phyloP scores from a whole-genome alignment of 2,113 vertebrate genomes.

The Colossoma macropomum region DNA sequence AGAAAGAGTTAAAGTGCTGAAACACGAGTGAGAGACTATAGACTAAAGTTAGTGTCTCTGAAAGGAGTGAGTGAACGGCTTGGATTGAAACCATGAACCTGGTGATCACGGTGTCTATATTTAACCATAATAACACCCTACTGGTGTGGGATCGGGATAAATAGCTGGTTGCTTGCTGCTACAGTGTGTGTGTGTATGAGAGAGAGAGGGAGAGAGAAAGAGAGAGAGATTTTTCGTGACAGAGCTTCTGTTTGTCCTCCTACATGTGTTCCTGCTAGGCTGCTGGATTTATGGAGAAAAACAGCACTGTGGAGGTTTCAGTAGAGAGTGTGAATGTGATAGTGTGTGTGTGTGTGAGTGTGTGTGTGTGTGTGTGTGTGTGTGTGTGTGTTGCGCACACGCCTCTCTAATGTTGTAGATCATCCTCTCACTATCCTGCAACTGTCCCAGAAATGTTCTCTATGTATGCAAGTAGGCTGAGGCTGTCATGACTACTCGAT shows the following conservation, averaged over 20 bases:
- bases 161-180: slow-evolving; percentile 7
- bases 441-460: too few species aligned
- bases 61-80: not conserved
- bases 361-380: not conserved
- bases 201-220: too few species aligned
- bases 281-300: not conserved
- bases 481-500: too few species aligned
- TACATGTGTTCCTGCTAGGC: not conserved
- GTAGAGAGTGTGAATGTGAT: too few species aligned
- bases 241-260: not conserved
- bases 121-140: slow-evolving; percentile 37
- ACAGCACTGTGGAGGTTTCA: slow-evolving; percentile 12
- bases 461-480: too few species aligned
- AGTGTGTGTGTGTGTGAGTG: not conserved
- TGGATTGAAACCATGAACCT: slow-evolving; percentile 1
- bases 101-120: not conserved
- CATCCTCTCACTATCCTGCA: too few species aligned
- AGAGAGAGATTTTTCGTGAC: not conserved
- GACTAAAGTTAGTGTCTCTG: too few species aligned
- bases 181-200: not conserved
- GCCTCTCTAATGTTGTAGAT: too few species aligned
- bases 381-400: too few species aligned
- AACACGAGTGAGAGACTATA: too few species aligned
- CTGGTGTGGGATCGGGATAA: slow-evolving; percentile 21
- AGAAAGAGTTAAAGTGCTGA: too few species aligned